These are phyloP conservation scores for Siniperca chuatsi DNA, from an alignment of 2,113 vertebrate species.

Conservation along the genomic window DNA sequence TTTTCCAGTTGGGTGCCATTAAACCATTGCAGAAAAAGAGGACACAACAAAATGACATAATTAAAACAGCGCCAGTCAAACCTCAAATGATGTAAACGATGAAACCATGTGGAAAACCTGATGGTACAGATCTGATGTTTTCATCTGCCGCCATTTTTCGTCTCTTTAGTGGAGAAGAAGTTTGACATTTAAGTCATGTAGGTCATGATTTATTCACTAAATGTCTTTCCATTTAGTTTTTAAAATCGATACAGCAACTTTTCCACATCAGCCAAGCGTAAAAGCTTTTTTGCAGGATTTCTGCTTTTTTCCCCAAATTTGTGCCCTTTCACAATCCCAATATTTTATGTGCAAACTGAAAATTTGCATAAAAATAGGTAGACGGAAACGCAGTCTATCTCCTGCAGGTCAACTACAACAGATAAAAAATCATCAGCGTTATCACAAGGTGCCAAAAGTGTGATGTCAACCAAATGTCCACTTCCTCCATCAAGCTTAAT, in stretches of 20 bases:
- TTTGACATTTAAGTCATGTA: background rate
- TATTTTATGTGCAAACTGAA: background rate
- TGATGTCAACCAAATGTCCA: background rate
- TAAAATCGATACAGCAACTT: background rate
- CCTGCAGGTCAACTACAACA: background rate
- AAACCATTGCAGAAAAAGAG: background rate
- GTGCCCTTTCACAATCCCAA: background rate
- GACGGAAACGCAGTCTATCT: background rate
- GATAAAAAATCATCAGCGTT: background rate
- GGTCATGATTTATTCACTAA: background rate
- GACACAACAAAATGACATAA: background rate
- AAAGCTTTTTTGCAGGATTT: no score
- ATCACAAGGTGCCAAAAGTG: background rate
- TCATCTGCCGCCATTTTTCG: no score
- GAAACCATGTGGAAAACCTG: background rate
- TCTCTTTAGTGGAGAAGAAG: no score
- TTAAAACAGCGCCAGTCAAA: background rate
- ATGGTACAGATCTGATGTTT: no score
- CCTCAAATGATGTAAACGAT: background rate
- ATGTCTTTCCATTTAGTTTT: background rate
- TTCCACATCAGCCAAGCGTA: no score
- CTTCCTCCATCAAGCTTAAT: background rate
- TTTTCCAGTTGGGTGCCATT: background rate
- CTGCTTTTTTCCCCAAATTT: no score
- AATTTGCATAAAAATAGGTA: background rate